A percentile compares a stretch with the other conserved stretches of the same genome.
Evolutionary conservation across 2,113 vertebrate genomes (phyloP).

Genomic region (Trinectes maculatus): DNA sequence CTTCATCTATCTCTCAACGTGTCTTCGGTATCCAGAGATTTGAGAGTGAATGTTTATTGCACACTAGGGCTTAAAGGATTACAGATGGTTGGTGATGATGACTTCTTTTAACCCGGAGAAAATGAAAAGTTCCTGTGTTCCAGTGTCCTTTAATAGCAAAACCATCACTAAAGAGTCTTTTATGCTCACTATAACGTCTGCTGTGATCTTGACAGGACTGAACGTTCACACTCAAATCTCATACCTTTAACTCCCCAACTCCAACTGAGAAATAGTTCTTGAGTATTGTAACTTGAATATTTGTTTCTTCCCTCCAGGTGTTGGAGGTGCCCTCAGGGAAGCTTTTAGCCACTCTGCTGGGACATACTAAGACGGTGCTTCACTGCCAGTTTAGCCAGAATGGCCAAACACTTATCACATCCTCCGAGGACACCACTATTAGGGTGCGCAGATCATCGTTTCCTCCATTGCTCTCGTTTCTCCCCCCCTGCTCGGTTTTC

Average conservation of each 20-base stretch:
- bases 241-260: background rate
- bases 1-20: constrained; percentile 6
- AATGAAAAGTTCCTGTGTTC: too few species aligned
- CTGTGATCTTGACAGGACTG: constrained; percentile 19
- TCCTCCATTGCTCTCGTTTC: background rate
- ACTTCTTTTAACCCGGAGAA: too few species aligned
- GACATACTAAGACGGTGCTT: constrained; percentile 85
- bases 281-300: background rate
- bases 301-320: constrained; percentile 79
- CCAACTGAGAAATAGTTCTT: background rate
- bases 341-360: constrained; percentile 74
- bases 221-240: constrained; percentile 10
- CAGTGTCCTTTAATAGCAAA: too few species aligned
- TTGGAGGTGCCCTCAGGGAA: constrained; percentile 85
- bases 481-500: background rate
- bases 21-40: constrained; percentile 13
- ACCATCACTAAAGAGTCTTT: too few species aligned
- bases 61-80: background rate
- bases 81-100: too few species aligned
- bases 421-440: constrained; percentile 89
- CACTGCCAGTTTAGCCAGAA: constrained; percentile 87
- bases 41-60: constrained; percentile 10
- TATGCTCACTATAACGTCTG: background rate
- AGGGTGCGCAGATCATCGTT: constrained; percentile 79
- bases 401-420: constrained; percentile 86